Conservation (phyloP, 2,113 vertebrate species). For the Octodon degus region DNA sequence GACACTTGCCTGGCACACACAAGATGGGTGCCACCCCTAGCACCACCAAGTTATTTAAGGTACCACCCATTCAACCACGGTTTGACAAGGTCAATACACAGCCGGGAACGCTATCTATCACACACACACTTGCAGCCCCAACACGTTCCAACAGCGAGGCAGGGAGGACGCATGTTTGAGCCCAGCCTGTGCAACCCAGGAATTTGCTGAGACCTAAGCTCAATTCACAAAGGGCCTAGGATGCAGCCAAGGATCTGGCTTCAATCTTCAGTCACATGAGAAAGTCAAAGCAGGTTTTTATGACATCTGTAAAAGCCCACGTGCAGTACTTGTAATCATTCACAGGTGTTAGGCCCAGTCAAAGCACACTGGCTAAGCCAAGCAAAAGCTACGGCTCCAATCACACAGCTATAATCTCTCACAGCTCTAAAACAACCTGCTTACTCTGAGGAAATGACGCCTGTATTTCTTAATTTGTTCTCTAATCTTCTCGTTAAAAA, state of each 20-base stretch:
- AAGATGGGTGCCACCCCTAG: not conserved
- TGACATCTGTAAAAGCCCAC: fast-evolving
- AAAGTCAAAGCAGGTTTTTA: not conserved
- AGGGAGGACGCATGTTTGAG: not conserved
- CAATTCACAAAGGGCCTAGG: not conserved
- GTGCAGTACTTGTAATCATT: not conserved
- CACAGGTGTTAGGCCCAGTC: not conserved
- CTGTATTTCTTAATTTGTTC: slow-evolving; percentile 98
- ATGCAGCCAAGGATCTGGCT: not conserved
- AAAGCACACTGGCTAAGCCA: not conserved
- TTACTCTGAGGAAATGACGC: slow-evolving; percentile 96
- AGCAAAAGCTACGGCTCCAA: not conserved
- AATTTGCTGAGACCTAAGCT: not conserved
- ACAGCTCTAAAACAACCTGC: slow-evolving; percentile 56
- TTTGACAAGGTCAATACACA: not conserved
- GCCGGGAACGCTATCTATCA: too few relatives aligned
- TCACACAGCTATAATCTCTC: not conserved
- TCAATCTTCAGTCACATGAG: not conserved
- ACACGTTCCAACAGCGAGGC: not conserved
- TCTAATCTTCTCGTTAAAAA: slow-evolving; percentile 96
- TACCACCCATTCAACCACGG: fast-evolving
- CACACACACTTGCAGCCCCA: not conserved
- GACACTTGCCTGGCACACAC: not conserved
- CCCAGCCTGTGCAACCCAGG: not conserved
- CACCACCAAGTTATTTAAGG: not conserved